phyloP scores from a whole-genome alignment of 2,797 vertebrate species.

The Kryptopterus vitreolus region DNA sequence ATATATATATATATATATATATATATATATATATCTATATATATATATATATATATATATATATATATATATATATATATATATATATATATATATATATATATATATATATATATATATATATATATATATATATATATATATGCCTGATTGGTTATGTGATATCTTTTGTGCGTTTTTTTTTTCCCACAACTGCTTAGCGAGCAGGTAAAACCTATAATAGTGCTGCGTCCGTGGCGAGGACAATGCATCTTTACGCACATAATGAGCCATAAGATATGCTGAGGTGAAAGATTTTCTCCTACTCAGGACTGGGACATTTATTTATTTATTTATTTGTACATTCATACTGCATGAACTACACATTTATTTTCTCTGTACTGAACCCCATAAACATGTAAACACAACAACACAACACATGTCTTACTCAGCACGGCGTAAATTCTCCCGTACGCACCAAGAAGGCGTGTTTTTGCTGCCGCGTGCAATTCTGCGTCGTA shows the following conservation, averaged over 20 bases:
- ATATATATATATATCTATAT: too few species aligned
- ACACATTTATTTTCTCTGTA: slow-evolving; percentile 15
- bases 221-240: slow-evolving; percentile 27
- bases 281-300: slow-evolving; percentile 46
- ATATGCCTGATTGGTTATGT: too few species aligned
- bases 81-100: too few species aligned
- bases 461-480: slow-evolving; percentile 13
- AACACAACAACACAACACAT: slow-evolving; percentile 32
- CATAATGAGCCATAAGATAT: slow-evolving; percentile 41
- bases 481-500: slow-evolving; percentile 19
- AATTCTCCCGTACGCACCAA: slow-evolving; percentile 16
- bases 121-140: too few species aligned
- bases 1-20: too few species aligned
- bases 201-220: slow-evolving; percentile 3
- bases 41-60: too few species aligned
- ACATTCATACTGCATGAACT: slow-evolving; percentile 15
- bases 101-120: too few species aligned
- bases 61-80: too few species aligned
- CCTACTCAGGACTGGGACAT: slow-evolving; percentile 21
- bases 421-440: slow-evolving; percentile 31
- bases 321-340: slow-evolving; percentile 44
- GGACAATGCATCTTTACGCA: slow-evolving; percentile 31
- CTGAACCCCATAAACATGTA: background rate
- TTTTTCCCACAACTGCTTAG: background rate
- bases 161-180: background rate